A percentile compares a stretch with the other conserved stretches of the same genome.
Conservation (phyloP, 2,113 vertebrate genomes). For the Pomatostomus ruficeps region DNA sequence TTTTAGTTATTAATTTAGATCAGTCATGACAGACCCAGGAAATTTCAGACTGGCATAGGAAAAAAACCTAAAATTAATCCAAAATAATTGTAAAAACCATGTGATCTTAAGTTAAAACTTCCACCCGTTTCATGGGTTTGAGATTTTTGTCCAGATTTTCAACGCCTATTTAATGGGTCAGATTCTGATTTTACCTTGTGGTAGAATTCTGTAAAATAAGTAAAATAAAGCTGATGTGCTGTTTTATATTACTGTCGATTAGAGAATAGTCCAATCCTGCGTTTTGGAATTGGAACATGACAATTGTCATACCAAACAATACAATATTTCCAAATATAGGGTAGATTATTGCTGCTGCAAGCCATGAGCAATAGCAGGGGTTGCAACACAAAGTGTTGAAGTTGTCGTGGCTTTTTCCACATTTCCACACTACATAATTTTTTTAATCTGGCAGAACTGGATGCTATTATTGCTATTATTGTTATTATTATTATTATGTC, state of each 20-base stretch:
- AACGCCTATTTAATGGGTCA: not conserved
- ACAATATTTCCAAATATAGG: not conserved
- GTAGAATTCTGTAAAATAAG: not conserved
- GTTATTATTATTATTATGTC: not conserved
- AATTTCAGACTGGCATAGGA: not conserved
- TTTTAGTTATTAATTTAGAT: too few species aligned
- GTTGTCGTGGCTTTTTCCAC: not conserved
- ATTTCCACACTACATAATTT: not conserved
- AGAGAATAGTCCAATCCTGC: not conserved
- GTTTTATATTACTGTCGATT: not conserved
- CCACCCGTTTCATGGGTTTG: not conserved
- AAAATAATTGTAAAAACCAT: not conserved
- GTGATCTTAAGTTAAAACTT: not conserved
- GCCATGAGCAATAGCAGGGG: not conserved
- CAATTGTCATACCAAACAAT: not conserved
- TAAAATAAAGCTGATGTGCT: not conserved
- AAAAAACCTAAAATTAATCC: not conserved
- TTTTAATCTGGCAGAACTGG: not conserved
- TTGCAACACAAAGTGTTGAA: not conserved
- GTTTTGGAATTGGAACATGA: not conserved
- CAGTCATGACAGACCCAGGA: not conserved
- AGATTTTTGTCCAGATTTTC: not conserved
- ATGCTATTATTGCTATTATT: not conserved
- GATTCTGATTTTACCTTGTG: not conserved
- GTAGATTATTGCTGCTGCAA: not conserved